Percentiles rank a stretch among this genome's conserved stretches.
Conservation (phyloP, 2,888 invertebrate genomes). For the Stenodema calcarata region DNA sequence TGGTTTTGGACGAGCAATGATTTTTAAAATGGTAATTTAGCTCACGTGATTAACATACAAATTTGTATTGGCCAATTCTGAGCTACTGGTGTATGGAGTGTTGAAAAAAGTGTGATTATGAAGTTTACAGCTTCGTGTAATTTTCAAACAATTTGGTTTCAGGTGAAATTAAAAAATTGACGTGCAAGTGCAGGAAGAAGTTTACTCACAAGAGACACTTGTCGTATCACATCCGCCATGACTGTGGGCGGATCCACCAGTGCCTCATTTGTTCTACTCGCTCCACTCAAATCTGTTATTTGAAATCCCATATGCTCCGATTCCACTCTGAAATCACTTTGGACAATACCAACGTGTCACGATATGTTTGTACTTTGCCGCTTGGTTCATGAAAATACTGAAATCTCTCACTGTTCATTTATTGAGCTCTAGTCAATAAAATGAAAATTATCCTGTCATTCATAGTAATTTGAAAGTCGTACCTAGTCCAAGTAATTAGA, state of each 20-base stretch:
- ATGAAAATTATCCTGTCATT: no score
- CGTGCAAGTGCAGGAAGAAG: conserved; percentile 45
- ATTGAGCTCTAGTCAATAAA: neutral
- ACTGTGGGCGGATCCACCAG: conserved; percentile 45
- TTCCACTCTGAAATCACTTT: neutral
- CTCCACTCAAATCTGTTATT: neutral
- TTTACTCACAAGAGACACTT: conserved; percentile 39
- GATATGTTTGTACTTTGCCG: neutral
- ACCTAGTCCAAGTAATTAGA: no score
- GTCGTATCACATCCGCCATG: conserved; percentile 27
- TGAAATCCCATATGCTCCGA: neutral
- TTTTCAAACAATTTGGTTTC: neutral
- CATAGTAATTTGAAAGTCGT: no score
- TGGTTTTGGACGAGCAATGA: no score
- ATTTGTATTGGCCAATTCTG: no score
- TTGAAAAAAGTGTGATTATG: no score
- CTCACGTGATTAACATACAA: no score
- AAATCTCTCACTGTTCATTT: neutral
- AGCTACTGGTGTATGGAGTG: no score
- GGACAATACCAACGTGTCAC: neutral
- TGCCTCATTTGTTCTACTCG: conserved; percentile 33
- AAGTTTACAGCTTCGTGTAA: neutral
- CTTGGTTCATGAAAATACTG: neutral
- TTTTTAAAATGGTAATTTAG: no score
- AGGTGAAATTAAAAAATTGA: neutral